Evolutionary conservation across 2,113 vertebrate species (phyloP), one percentile per base, ranked within the genome.

Genomic region (Toxotes chatareus): DNA sequence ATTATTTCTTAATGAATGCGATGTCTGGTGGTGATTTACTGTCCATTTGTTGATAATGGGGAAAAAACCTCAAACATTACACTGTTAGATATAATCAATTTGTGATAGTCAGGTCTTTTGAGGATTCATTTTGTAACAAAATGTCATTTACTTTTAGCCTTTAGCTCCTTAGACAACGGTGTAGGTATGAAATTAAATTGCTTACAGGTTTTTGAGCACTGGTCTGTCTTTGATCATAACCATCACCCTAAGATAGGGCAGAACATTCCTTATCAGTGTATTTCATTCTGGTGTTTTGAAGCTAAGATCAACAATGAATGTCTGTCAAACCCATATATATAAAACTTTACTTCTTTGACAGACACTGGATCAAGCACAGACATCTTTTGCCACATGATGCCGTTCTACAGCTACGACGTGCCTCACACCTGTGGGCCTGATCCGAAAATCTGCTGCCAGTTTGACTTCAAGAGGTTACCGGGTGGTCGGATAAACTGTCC

Each of bases 301-400:
- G 21, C 53, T 34, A 1, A 12, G n/a, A 31, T 34, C 56, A 31
- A 11, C 17, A 40, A 16, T 31, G 0, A 16, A 47, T 21, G 23
- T 27, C 31, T 68, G 27, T 82, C 13, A 51, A 36, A 8, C 31
- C 8, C 0, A 3, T 68, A 14, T 27, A 27, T 27, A 27, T 27
- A 27, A 27, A 27, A 27, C 21, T 75, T 57, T 40, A 1, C 71
- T 51, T 32, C 55, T 23, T 75, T 56, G 85, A 0, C 92, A 99
- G 98, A 97, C 83, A 66, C 91, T 0, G 96, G 96, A 0, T 86
- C 94, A 16, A 94, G 94, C 92, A 98, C 98, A 0, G 98, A 99
- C 79, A 97, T 99, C 74, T 97, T 99, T 88, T 99, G 98, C 95
- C 98, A 99, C 95, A 98, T 99, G 97, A 99, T 99, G 98, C 98